phyloP scores from a whole-genome alignment of 1,140 invertebrate genomes.

The Portunus trituberculatus region DNA sequence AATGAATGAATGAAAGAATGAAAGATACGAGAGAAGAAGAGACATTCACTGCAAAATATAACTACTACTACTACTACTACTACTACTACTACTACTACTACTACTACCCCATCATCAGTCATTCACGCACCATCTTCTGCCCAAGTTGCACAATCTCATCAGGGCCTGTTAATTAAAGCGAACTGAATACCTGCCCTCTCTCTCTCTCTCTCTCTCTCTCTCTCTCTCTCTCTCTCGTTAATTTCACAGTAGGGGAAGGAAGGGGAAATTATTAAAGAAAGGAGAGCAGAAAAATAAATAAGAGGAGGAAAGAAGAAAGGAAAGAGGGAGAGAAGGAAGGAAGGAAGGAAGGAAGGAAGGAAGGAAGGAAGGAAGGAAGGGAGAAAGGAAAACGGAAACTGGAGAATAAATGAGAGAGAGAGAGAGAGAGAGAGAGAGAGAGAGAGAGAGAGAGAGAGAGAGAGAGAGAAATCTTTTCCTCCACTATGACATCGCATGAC shows the following conservation, averaged over 20 bases:
- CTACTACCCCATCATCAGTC: background rate
- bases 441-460: constrained; percentile 20
- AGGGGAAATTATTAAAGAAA: background rate
- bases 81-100: constrained; percentile 24
- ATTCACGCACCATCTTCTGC: background rate
- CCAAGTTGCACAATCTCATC: background rate
- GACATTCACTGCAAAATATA: no score
- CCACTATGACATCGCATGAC: background rate
- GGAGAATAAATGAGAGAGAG: constrained; percentile 8
- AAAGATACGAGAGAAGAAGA: no score
- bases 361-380: no score
- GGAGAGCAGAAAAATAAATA: background rate
- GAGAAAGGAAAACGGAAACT: no score
- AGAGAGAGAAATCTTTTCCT: background rate
- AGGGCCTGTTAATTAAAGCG: background rate
- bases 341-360: background rate
- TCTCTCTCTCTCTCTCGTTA: background rate
- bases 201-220: constrained; percentile 35
- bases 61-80: constrained; percentile 1
- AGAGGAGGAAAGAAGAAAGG: background rate
- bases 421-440: constrained; percentile 44
- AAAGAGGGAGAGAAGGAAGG: background rate
- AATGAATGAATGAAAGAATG: no score
- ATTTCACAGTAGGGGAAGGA: background rate
- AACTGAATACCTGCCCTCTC: constrained; percentile 13